phyloP scores from a whole-genome alignment of 2,888 invertebrate genomes.

The Syrphus vitripennis region DNA sequence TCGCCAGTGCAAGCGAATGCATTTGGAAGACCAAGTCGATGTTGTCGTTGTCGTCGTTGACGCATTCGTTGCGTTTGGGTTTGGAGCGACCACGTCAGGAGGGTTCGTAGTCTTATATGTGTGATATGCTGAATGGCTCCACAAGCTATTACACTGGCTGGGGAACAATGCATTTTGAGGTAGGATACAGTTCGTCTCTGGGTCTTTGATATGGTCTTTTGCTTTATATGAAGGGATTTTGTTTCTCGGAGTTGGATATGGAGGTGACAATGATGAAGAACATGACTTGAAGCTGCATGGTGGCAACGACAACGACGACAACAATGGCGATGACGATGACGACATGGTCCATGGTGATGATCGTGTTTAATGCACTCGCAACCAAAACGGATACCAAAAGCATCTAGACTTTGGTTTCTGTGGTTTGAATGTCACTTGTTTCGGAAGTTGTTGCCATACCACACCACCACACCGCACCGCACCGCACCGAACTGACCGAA shows the following conservation, averaged over 20 bases:
- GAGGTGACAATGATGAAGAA: conserved; percentile 2
- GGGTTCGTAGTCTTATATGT: neutral
- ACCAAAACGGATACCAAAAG: conserved; percentile 70
- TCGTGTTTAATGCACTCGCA: conserved; percentile 70
- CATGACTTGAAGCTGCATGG: neutral
- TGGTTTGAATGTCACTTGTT: conserved; percentile 69
- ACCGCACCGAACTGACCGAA: neutral
- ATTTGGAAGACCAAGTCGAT: conserved; percentile 22
- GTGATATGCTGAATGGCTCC: neutral
- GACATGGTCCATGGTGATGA: conserved; percentile 53
- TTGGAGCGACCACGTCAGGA: neutral
- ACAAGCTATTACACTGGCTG: conserved; percentile 48
- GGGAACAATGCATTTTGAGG: conserved; percentile 50
- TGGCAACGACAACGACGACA: neutral
- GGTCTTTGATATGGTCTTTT: conserved; percentile 10
- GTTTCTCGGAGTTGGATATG: conserved; percentile 20
- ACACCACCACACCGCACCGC: neutral
- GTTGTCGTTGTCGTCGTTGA: neutral
- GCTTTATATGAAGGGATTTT: neutral
- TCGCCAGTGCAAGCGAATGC: conserved; percentile 66
- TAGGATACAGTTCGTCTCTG: conserved; percentile 54
- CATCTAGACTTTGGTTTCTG: conserved; percentile 71
- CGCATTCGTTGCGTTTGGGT: conserved; percentile 41
- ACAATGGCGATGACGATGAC: neutral
- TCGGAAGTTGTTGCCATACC: conserved; percentile 52